These are phyloP conservation scores for Coregonus suidteri DNA, from an alignment of 2,797 vertebrate genomes.

Conservation along the genomic window DNA sequence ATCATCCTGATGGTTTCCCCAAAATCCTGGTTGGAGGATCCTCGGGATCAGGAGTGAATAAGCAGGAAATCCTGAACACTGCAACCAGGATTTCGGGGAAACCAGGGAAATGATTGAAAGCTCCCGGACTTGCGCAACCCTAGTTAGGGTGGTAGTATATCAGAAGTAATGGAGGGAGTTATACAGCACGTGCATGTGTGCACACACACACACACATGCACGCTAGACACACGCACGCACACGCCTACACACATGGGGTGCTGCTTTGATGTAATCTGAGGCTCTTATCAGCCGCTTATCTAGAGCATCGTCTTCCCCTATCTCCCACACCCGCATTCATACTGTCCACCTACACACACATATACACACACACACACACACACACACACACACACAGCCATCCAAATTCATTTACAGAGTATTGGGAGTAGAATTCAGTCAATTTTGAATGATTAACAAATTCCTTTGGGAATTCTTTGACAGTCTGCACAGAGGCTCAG, in stretches of 20 bases:
- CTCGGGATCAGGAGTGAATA: too few relatives aligned
- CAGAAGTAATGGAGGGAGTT: too few relatives aligned
- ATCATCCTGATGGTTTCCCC: too few relatives aligned
- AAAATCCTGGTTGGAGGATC: too few relatives aligned
- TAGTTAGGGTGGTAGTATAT: too few relatives aligned
- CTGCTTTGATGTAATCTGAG: not conserved
- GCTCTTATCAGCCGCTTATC: not conserved
- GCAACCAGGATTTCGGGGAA: too few relatives aligned
- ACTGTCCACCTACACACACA: not conserved
- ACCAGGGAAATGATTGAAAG: too few relatives aligned
- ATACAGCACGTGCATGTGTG: too few relatives aligned
- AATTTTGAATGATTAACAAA: not conserved
- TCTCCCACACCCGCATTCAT: not conserved
- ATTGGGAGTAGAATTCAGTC: not conserved
- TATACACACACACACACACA: not conserved
- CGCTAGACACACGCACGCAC: not conserved
- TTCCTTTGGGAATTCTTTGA: not conserved
- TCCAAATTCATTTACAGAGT: not conserved
- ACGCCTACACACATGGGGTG: too few relatives aligned
- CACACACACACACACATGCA: not conserved
- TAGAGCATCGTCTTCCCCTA: not conserved
- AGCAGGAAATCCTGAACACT: too few relatives aligned
- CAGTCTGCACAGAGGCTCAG: not conserved
- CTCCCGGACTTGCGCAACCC: too few relatives aligned
- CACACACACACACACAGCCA: not conserved